Base-by-base conservation (phyloP, 2,797 vertebrate genomes). In the Pempheris klunzingeri region DNA sequence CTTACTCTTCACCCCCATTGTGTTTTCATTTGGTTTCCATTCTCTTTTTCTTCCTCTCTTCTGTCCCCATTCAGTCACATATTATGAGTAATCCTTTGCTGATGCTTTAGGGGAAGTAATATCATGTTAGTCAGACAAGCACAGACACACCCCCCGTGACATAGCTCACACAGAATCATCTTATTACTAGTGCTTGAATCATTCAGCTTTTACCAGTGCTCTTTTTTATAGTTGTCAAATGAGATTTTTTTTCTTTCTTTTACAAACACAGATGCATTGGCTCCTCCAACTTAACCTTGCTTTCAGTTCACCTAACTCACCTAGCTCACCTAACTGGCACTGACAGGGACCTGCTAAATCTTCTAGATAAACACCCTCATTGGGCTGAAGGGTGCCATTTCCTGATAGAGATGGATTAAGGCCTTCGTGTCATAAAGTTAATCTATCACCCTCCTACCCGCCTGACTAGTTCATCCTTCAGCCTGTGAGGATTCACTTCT, bases 51-150 rank as follows among this genome's bases (percentile, higher is more conserved):
- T 18, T 1, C 2, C 17, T 24, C 32, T 46, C 32, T 59, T 41
- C 28, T 78, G 28, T 68, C 49, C 57, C 53, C 34, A n/a, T 69
- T 79, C 64, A 64, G 43, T 82, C 44, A 49, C 38, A 50, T 15
- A 6, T 39, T 41, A 38, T 86, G 85, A 87, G 54, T 84, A 80
- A 87, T 84, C 39, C 39, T 59, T 11, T 49, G 41, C 55, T 77
- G 55, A 64, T 61, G 54, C 64, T 74, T 78, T 12, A 17, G 9
- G 17, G 67, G 39, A 69, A 55, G 47, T 64, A 44, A 39, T 52
- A 43, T 67, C 8, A 22, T 52, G 64, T 84, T 58, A 83, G 80
- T 81, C 71, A 86, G 53, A 74, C 22, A 3, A 24, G 22, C 26
- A 22, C 52, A 62, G 50, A 68, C 26, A 0, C 10, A 54, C 7